Conservation (phyloP, 2,888 invertebrate species). For the Eupithecia centaureata region DNA sequence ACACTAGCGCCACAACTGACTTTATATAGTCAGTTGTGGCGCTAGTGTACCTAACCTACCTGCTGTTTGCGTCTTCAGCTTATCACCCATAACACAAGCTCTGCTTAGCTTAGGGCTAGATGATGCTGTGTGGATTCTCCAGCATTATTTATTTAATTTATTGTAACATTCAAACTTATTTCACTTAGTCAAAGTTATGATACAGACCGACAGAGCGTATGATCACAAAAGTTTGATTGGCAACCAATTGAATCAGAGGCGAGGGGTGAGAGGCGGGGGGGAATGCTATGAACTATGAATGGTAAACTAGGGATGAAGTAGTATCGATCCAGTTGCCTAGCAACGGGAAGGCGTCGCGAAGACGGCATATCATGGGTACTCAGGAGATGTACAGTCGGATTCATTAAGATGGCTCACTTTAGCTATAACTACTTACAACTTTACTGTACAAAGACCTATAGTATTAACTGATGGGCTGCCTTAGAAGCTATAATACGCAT, state of each 20-base stretch:
- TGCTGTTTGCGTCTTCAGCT: too few species aligned
- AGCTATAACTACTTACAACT: too few species aligned
- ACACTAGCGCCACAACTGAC: too few species aligned
- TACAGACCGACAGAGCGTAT: background rate
- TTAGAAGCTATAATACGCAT: too few species aligned
- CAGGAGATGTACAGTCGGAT: slow-evolving; percentile 1
- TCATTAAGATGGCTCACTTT: background rate
- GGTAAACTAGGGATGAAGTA: slow-evolving; percentile 32
- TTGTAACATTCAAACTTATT: background rate
- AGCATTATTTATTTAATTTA: background rate
- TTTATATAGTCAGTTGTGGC: too few species aligned
- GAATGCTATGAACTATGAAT: slow-evolving; percentile 47
- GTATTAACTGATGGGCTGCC: too few species aligned
- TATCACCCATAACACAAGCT: too few species aligned
- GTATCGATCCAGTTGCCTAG: slow-evolving; percentile 72
- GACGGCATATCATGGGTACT: slow-evolving; percentile 39
- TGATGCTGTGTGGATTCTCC: background rate
- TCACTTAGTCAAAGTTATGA: background rate
- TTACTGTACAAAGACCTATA: too few species aligned
- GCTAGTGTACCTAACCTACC: too few species aligned
- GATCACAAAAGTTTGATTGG: slow-evolving; percentile 1
- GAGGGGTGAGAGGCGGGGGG: background rate
- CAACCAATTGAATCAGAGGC: background rate
- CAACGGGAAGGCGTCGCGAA: slow-evolving; percentile 63
- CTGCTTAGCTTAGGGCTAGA: too few species aligned